Conservation (phyloP, 2,888 invertebrate species). For the Rotaria socialis region DNA sequence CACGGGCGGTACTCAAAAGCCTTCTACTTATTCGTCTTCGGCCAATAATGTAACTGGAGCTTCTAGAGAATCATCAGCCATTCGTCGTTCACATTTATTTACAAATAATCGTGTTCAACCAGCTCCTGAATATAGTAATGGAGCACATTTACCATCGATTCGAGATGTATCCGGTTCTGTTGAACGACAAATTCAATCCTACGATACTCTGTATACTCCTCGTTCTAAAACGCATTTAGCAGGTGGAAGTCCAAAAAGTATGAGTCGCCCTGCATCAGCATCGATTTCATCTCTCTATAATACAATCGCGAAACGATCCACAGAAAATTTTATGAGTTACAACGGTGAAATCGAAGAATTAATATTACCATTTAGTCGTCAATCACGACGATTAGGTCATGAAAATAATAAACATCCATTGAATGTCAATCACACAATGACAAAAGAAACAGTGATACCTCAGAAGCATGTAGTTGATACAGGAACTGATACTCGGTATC, state of each 20-base stretch:
- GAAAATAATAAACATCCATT: not conserved
- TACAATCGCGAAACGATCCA: not conserved
- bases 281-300: conserved; percentile 23
- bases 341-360: not conserved
- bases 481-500: not conserved
- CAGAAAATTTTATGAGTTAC: not conserved
- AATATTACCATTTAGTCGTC: not conserved
- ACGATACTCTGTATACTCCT: not conserved
- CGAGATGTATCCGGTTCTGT: not conserved
- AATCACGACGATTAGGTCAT: not conserved
- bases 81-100: not conserved
- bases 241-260: not conserved
- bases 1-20: not conserved
- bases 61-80: not conserved
- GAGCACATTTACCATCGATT: conserved; percentile 20
- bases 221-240: not conserved
- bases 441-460: not conserved
- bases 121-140: not conserved
- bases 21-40: not conserved
- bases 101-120: not conserved
- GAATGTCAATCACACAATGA: not conserved
- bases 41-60: not conserved
- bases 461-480: not conserved
- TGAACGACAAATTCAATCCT: not conserved
- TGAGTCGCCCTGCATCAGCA: not conserved